These are phyloP conservation scores for Euspilapteryx auroguttella DNA, from an alignment of 2,888 invertebrate genomes.

Conservation along the genomic window DNA sequence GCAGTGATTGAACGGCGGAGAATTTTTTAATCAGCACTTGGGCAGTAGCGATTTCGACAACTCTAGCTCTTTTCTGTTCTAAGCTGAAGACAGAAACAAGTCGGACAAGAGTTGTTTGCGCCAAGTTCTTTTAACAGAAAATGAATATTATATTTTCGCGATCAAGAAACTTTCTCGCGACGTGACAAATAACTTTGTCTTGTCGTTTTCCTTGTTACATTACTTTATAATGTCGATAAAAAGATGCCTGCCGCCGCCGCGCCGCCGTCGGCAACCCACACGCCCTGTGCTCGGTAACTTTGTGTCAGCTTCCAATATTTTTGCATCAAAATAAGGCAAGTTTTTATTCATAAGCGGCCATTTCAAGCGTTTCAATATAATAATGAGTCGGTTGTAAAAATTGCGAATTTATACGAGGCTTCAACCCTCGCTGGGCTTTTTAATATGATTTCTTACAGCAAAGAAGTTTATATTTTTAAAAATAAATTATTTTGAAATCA, in stretches of 20 bases:
- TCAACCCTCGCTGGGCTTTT: slow-evolving; percentile 17
- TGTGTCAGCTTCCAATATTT: slow-evolving; percentile 37
- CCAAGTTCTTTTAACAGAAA: no score
- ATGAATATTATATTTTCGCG: no score
- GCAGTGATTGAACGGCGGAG: slow-evolving; percentile 9
- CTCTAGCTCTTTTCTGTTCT: no score
- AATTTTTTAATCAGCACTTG: slow-evolving; percentile 17
- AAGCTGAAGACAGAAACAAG: no score
- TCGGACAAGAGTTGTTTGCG: no score
- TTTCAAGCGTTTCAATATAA: slow-evolving; percentile 43
- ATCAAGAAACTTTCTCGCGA: no score
- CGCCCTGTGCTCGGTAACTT: slow-evolving; percentile 18
- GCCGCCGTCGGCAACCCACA: no score
- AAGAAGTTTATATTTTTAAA: slow-evolving; percentile 50
- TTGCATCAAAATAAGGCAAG: slow-evolving; percentile 46
- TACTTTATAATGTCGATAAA: slow-evolving; percentile 17
- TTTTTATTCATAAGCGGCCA: slow-evolving; percentile 48
- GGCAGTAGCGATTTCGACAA: slow-evolving; percentile 12
- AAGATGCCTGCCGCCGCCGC: slow-evolving; percentile 6
- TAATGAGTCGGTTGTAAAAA: slow-evolving; percentile 53
- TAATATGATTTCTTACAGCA: slow-evolving; percentile 50
- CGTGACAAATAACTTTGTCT: no score
- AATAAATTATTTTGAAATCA: slow-evolving; percentile 12
- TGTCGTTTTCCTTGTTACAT: slow-evolving; percentile 13
- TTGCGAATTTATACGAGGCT: slow-evolving; percentile 43